Percentiles rank a stretch among this genome's conserved stretches.
Evolutionary conservation across 2,797 vertebrate species (phyloP).

Genomic region (Liasis olivaceus): DNA sequence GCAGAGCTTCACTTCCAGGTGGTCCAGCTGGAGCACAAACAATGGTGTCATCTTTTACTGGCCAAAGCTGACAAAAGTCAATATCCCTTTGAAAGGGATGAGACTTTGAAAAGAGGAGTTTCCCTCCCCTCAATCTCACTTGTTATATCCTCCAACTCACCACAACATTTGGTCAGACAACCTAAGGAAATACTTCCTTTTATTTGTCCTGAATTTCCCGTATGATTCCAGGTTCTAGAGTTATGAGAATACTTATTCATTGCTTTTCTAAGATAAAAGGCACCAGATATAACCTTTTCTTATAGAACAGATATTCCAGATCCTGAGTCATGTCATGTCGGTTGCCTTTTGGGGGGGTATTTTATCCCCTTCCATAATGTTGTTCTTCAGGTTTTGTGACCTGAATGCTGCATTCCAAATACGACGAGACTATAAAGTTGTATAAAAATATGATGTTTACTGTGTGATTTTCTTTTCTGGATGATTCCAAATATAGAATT

Average conservation of each 20-base stretch:
- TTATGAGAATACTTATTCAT: background rate
- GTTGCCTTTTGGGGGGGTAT: background rate
- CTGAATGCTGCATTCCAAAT: background rate
- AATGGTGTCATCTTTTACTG: background rate
- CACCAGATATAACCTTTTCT: background rate
- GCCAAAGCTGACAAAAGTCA: background rate
- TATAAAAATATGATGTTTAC: background rate
- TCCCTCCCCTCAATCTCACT: background rate
- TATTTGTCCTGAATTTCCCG: background rate
- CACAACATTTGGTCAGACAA: background rate
- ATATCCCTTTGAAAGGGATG: background rate
- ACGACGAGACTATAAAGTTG: background rate
- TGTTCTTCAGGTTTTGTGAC: background rate
- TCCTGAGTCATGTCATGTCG: background rate
- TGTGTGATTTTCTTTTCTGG: background rate
- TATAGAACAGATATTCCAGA: background rate
- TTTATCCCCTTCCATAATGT: background rate
- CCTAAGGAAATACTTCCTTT: background rate
- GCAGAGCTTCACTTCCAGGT: background rate
- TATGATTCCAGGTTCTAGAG: background rate
- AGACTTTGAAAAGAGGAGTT: background rate
- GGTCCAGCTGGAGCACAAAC: background rate
- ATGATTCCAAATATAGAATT: background rate
- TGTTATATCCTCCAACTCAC: background rate
- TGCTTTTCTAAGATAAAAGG: background rate